Base-by-base conservation (phyloP, 37 sponge, comb jelly and placozoan genomes). In the Crambe crambe region DNA sequence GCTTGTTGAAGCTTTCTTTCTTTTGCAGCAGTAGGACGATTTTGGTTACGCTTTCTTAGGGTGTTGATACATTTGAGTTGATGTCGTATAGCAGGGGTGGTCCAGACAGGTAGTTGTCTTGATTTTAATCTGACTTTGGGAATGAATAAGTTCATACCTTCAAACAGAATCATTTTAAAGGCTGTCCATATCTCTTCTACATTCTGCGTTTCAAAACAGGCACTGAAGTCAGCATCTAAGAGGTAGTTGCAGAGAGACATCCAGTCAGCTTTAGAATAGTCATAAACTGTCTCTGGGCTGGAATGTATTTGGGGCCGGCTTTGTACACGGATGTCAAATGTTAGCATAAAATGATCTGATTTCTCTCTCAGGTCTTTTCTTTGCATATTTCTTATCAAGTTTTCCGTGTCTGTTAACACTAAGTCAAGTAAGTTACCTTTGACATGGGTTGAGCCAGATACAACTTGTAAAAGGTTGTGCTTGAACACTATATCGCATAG, bases 401-500 rank as follows among this genome's bases (percentile, higher is more conserved):
- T 37, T 29, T 2, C 30, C 39, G 38, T 34, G 69, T 6, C 21
- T 6, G 34, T 78, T 78, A 65, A 20, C 35, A 78, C 27, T 10
- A 78, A 42, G 23, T 78, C 79, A 4, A 78, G 35, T 15, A 6
- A 23, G 63, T 65, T 65, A 2, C 79, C 79, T 30, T 43, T 32
- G 2, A n/a, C 35, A 54, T 78, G 79, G 6, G 79, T 78, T 17
- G 79, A 68, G 2, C 10, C 23, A 20, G 8, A 2, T 8, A 78
- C 79, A 4, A 63, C 23, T 29, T 78, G 79, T 26, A 43, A 9
- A 2, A 78, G n/a, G 54, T 78, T 78, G 54, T 40, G 44, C 2
- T 15, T 5, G 23, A 78, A 65, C 22, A 64, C 1, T 6, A 65
- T n/a, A 26, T 62, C 44, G 62, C 79, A 78, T n/a, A 78, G 44